Evolutionary conservation across 2,113 vertebrate species (phyloP).

Genomic region (human (Homo sapiens)): DNA sequence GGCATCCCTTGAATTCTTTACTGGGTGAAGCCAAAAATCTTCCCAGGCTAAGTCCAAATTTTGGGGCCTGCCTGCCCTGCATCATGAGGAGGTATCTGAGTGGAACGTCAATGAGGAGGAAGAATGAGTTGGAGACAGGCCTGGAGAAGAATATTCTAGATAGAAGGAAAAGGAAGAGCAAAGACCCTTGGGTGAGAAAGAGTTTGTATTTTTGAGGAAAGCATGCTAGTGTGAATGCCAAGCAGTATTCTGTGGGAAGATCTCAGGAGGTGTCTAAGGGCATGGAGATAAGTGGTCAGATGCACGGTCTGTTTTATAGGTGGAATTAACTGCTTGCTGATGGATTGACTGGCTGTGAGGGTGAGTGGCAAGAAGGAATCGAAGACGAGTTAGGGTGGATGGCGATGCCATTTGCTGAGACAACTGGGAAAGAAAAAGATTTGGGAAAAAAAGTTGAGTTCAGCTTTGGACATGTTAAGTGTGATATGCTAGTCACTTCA

Average conservation of each 20-base stretch:
- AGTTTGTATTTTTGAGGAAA: constrained; percentile 15
- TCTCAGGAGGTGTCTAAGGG: background rate
- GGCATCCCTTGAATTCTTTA: too few relatives aligned
- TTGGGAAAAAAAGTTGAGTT: background rate
- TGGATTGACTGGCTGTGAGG: background rate
- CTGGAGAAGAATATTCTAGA: background rate
- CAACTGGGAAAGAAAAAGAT: background rate
- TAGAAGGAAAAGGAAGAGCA: background rate
- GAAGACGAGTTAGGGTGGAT: background rate
- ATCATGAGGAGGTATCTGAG: background rate
- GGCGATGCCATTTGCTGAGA: background rate
- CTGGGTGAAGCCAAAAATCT: too few relatives aligned
- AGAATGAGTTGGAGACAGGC: background rate
- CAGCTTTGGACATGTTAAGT: background rate
- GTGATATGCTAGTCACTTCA: background rate
- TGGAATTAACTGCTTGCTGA: background rate
- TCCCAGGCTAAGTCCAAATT: too few relatives aligned
- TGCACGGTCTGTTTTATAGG: background rate
- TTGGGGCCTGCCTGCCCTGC: too few relatives aligned
- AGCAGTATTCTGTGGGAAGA: background rate
- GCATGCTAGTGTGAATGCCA: background rate
- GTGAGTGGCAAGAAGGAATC: background rate
- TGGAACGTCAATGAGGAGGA: background rate
- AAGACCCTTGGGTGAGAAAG: background rate
- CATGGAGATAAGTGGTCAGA: background rate